Conservation (phyloP, 2,797 vertebrate genomes). For the Intellagama lesueurii region DNA sequence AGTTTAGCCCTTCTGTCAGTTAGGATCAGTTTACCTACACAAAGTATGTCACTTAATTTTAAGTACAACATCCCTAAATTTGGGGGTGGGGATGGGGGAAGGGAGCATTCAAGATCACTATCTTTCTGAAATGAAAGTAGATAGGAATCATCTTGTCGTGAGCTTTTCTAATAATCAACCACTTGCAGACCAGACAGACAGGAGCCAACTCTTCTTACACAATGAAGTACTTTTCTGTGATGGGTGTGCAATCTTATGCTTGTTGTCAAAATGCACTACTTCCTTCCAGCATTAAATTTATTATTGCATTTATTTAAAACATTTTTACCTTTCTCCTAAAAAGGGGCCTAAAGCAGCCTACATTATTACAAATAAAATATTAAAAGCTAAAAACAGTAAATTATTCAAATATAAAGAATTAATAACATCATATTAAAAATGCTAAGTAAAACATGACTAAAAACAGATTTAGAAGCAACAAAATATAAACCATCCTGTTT, state of each 20-base stretch:
- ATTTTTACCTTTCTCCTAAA: too few relatives aligned
- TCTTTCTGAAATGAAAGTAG: background rate
- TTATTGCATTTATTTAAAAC: too few relatives aligned
- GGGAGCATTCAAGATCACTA: conserved; percentile 1
- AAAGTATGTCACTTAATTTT: background rate
- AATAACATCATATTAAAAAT: too few relatives aligned
- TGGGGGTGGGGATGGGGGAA: background rate
- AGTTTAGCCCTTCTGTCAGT: background rate
- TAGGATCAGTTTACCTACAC: background rate
- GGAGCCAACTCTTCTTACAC: background rate
- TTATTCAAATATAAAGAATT: too few relatives aligned
- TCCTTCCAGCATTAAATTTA: background rate
- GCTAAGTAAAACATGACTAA: too few relatives aligned
- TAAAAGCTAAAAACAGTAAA: too few relatives aligned
- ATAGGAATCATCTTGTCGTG: background rate
- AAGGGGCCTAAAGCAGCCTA: too few relatives aligned
- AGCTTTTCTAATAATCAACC: conserved; percentile 1
- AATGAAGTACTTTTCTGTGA: background rate
- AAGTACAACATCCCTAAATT: background rate
- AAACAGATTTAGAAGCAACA: too few relatives aligned
- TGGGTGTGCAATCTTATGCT: background rate
- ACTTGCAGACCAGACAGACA: background rate
- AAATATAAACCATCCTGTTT: too few relatives aligned
- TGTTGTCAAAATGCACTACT: background rate
- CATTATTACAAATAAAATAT: too few relatives aligned